Evolutionary conservation across 2,113 vertebrate species (phyloP).

Genomic region (Gracilinanus agilis): DNA sequence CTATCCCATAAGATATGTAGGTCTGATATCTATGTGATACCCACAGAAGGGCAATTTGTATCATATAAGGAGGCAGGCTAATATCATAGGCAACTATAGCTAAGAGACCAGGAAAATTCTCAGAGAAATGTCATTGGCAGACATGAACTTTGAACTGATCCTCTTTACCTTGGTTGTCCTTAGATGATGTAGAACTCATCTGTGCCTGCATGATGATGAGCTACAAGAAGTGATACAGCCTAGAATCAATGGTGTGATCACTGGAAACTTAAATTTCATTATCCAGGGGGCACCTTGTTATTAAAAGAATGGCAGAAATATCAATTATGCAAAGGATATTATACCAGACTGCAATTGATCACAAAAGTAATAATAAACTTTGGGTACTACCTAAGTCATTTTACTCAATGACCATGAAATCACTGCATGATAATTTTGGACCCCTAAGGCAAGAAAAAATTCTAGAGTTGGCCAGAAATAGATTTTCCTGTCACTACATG

Average conservation of each 20-base stretch:
- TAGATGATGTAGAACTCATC: background rate
- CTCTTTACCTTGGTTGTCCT: background rate
- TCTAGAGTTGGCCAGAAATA: background rate
- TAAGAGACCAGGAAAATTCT: background rate
- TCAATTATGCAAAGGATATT: background rate
- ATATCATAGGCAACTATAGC: background rate
- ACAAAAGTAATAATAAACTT: background rate
- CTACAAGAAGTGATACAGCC: background rate
- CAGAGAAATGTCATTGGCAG: background rate
- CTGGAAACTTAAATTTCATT: background rate
- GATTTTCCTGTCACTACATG: background rate
- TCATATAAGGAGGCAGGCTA: background rate
- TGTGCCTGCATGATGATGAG: background rate
- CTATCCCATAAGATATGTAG: background rate
- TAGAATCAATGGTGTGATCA: background rate
- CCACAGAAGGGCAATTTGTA: background rate
- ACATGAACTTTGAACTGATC: background rate
- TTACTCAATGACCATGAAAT: background rate
- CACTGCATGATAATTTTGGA: background rate
- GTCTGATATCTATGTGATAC: background rate
- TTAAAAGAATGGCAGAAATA: background rate
- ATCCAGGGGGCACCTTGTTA: background rate
- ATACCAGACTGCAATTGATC: background rate
- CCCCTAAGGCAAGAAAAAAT: background rate
- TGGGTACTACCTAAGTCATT: background rate